phyloP scores from a whole-genome alignment of 2,113 vertebrate genomes.

The Pterocles burchelli region DNA sequence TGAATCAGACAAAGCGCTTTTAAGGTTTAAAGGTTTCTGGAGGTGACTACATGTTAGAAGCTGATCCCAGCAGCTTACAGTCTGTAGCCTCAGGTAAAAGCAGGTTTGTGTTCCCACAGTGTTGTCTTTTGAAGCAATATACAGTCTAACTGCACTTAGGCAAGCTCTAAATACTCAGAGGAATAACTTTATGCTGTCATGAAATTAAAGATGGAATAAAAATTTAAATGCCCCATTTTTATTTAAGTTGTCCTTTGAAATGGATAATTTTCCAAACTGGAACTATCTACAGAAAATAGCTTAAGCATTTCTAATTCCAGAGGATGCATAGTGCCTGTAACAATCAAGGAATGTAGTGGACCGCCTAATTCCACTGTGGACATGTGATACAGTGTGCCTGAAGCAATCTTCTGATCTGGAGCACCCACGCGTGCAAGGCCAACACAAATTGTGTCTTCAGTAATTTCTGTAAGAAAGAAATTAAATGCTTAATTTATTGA shows the following conservation, averaged over 20 bases:
- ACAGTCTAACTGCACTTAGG: not conserved
- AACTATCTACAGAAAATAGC: slow-evolving; percentile 78
- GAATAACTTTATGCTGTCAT: not conserved
- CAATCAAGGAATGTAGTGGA: slow-evolving; percentile 90
- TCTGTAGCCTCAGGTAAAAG: not conserved
- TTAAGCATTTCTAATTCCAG: slow-evolving; percentile 93
- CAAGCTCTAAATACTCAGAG: not conserved
- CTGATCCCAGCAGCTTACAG: not conserved
- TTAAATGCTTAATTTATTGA: not conserved
- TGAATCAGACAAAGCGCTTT: not conserved
- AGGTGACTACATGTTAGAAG: not conserved
- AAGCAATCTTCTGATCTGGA: slow-evolving; percentile 82
- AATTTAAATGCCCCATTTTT: not conserved
- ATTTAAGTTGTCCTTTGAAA: slow-evolving; percentile 42
- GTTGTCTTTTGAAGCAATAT: not conserved
- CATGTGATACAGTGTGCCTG: slow-evolving; percentile 85
- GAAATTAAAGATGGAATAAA: not conserved
- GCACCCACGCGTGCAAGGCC: slow-evolving; percentile 89
- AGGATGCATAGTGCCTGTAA: slow-evolving; percentile 89
- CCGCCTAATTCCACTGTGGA: slow-evolving; percentile 83
- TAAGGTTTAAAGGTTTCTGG: not conserved
- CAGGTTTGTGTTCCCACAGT: not conserved
- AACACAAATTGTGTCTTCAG: slow-evolving; percentile 80
- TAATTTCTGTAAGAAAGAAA: slow-evolving; percentile 65
- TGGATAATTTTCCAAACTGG: slow-evolving; percentile 43